phyloP scores from a whole-genome alignment of 2,113 vertebrate genomes.

The Salvelinus sp. region DNA sequence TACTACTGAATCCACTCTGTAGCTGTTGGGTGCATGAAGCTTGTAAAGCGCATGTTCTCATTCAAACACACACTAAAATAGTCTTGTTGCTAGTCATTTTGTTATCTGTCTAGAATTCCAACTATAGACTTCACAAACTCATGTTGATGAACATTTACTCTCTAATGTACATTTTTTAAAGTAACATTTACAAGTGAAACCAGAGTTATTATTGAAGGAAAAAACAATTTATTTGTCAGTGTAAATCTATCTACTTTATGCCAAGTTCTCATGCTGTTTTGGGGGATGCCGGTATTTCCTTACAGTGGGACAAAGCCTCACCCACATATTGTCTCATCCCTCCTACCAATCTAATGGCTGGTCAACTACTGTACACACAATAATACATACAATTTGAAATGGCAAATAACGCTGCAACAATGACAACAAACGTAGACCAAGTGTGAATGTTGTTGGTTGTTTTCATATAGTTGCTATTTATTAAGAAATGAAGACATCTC shows the following conservation, averaged over 20 bases:
- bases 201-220: background rate
- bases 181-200: background rate
- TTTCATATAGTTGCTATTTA: background rate
- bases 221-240: background rate
- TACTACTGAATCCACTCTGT: background rate
- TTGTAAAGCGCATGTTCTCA: conserved; percentile 42
- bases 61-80: conserved; percentile 14
- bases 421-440: conserved; percentile 1
- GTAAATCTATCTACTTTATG: background rate
- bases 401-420: background rate
- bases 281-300: background rate
- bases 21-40: conserved; percentile 40
- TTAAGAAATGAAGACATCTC: background rate
- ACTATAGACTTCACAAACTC: conserved; percentile 2
- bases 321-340: background rate
- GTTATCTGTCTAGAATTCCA: conserved; percentile 15
- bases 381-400: too few species aligned
- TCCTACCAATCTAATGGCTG: background rate
- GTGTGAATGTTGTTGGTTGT: conserved; percentile 5
- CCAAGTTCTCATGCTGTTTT: background rate
- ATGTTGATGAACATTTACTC: conserved; percentile 18
- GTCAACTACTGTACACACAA: background rate
- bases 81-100: conserved; percentile 36
- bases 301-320: background rate
- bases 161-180: conserved; percentile 1